Percentiles rank a stretch among this genome's conserved stretches.
phyloP scores from a whole-genome alignment of 1,140 invertebrate genomes.

The Atta cephalotes region DNA sequence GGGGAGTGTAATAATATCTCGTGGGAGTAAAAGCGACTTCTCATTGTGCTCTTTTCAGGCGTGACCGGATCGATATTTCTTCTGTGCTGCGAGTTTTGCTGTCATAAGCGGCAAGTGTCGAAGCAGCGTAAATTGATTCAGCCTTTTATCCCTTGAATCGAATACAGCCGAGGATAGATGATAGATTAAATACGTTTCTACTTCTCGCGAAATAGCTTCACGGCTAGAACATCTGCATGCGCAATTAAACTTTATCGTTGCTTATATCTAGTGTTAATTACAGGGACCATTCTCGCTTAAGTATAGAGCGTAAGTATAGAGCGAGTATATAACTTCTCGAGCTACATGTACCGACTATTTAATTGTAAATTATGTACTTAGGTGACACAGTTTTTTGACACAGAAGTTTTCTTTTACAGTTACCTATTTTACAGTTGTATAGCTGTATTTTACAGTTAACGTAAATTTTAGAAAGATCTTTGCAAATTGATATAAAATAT shows the following conservation, averaged over 20 bases:
- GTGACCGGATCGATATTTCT: constrained; percentile 86
- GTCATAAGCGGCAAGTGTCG: constrained; percentile 83
- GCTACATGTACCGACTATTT: not conserved
- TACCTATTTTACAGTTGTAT: not conserved
- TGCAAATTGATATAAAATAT: not conserved
- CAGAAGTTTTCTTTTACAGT: not conserved
- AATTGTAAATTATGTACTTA: constrained; percentile 10
- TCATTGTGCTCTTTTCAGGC: constrained; percentile 83
- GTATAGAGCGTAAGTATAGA: not conserved
- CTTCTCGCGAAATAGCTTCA: constrained; percentile 7
- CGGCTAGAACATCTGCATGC: not conserved
- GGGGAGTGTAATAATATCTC: not conserved
- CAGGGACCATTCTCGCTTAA: not conserved
- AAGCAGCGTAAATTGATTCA: constrained; percentile 87
- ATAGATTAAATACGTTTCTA: constrained; percentile 7
- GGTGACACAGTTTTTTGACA: not conserved
- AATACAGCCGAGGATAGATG: not conserved
- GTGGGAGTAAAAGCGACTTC: not conserved
- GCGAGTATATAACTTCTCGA: not conserved
- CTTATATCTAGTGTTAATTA: constrained; percentile 14
- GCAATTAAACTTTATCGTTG: constrained; percentile 33
- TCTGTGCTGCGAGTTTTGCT: constrained; percentile 87
- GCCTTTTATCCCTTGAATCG: constrained; percentile 87
- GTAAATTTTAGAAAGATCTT: not conserved
- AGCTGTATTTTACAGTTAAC: not conserved